Evolutionary conservation across 92 coral and sea anemone species (phyloP).

Genomic region (Parazoanthus swiftii): DNA sequence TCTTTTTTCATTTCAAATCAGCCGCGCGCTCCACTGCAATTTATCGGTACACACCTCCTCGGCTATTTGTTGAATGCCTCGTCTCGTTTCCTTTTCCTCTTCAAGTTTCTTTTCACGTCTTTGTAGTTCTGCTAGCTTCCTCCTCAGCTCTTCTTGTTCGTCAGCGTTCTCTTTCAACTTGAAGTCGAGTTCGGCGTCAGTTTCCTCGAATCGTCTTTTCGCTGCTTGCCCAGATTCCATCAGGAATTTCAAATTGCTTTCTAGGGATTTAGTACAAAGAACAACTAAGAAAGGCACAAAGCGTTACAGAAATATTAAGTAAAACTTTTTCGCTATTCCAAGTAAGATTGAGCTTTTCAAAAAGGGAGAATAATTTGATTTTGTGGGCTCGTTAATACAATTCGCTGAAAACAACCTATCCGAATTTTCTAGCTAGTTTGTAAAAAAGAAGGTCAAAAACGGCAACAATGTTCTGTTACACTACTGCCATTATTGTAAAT

Average conservation of each 20-base stretch:
- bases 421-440: too few species aligned
- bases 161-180: constrained; percentile 59
- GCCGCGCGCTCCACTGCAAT: not conserved
- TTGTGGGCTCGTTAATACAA: too few species aligned
- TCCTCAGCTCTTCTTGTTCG: constrained; percentile 75
- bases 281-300: not conserved
- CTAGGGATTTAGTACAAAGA: constrained; percentile 28
- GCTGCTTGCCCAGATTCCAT: constrained; percentile 73
- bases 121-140: constrained; percentile 63
- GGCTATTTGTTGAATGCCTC: constrained; percentile 61
- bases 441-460: too few species aligned
- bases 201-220: constrained; percentile 62
- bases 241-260: constrained; percentile 67
- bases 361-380: too few species aligned
- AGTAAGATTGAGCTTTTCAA: too few species aligned
- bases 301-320: too few species aligned
- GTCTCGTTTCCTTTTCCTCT: constrained; percentile 52
- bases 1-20: too few species aligned
- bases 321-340: too few species aligned
- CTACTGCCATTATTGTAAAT: too few species aligned
- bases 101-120: constrained; percentile 62
- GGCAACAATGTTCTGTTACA: too few species aligned
- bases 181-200: constrained; percentile 58
- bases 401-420: too few species aligned
- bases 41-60: constrained; percentile 50